Conservation (phyloP, 2,797 vertebrate genomes). For the Xiphorhynchus erythropygius region DNA sequence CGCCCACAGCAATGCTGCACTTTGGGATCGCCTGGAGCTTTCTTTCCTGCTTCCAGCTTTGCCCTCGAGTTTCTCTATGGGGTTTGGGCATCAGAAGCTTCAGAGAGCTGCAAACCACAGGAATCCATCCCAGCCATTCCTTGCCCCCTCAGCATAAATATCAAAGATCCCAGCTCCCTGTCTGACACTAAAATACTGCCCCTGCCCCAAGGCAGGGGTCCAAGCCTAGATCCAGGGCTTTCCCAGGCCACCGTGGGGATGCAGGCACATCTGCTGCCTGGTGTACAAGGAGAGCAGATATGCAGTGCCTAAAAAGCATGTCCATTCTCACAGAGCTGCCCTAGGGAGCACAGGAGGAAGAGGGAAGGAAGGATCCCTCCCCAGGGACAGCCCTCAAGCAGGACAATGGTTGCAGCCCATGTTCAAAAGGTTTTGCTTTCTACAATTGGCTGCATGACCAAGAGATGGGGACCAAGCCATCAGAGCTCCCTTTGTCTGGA, state of each 20-base stretch:
- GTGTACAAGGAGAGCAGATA: neutral
- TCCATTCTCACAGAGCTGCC: neutral
- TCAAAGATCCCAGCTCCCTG: neutral
- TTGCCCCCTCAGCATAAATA: neutral
- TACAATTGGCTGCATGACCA: fast-evolving
- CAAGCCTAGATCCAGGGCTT: neutral
- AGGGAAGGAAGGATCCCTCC: neutral
- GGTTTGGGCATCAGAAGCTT: neutral
- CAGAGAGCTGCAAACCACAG: neutral
- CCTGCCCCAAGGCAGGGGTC: neutral
- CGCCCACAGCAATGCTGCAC: neutral
- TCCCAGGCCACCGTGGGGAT: neutral
- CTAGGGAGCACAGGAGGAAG: neutral
- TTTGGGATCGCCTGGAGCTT: neutral
- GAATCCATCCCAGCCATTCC: neutral
- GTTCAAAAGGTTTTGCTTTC: neutral
- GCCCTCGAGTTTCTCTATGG: neutral
- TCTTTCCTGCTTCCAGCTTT: neutral
- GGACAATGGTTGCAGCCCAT: neutral
- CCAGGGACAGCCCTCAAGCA: neutral
- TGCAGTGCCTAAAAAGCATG: neutral
- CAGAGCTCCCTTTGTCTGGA: neutral
- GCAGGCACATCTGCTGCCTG: neutral
- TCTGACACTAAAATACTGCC: fast-evolving
- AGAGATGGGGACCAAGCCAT: neutral